These are phyloP conservation scores for Bufotes viridis DNA, from an alignment of 2,797 vertebrate genomes.

Conservation along the genomic window DNA sequence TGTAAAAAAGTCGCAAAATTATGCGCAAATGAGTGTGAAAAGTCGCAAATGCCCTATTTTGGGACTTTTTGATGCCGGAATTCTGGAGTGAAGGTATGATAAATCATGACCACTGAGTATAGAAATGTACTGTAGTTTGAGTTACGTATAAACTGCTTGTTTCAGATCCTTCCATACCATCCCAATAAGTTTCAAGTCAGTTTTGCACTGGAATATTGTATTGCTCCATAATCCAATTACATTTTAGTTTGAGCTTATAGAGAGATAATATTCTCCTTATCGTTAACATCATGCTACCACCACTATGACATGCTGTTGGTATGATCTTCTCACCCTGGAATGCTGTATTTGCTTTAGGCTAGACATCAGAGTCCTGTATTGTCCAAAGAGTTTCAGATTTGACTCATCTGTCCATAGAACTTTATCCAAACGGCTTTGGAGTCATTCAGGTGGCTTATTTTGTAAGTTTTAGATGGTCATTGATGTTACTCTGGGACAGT, in stretches of 20 bases:
- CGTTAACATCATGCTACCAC: not conserved
- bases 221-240: not conserved
- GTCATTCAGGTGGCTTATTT: slow-evolving; percentile 6
- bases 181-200: not conserved
- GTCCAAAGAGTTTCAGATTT: slow-evolving; percentile 12
- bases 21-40: too few species aligned
- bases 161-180: not conserved
- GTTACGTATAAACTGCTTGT: too few species aligned
- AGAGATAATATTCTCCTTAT: not conserved
- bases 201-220: not conserved
- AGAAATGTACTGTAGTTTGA: not conserved
- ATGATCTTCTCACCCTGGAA: slow-evolving; percentile 4
- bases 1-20: too few species aligned
- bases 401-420: slow-evolving; percentile 6
- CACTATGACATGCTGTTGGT: not conserved
- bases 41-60: too few species aligned
- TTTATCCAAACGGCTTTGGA: not conserved
- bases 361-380: not conserved
- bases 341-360: not conserved
- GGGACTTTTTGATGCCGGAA: too few species aligned
- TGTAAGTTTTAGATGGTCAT: not conserved
- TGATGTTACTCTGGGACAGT: slow-evolving; percentile 2
- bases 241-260: not conserved
- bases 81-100: too few species aligned
- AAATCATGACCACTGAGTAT: too few species aligned